Evolutionary conservation across 2,113 vertebrate genomes (phyloP).

Genomic region (Irena cyanogastra): DNA sequence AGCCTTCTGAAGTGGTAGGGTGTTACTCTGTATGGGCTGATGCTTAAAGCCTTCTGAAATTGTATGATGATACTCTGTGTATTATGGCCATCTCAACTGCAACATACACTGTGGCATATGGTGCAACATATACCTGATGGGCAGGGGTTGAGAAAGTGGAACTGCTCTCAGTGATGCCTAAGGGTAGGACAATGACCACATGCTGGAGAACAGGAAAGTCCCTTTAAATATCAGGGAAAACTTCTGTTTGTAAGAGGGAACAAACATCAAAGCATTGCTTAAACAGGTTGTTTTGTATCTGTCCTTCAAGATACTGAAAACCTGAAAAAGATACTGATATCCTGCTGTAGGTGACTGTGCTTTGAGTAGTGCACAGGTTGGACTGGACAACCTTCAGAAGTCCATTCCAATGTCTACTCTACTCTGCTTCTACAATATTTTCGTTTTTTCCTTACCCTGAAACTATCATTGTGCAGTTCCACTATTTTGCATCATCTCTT

Average conservation of each 20-base stretch:
- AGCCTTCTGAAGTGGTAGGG: too few species aligned
- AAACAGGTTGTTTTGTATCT: background rate
- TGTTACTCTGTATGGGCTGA: too few species aligned
- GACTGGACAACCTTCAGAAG: background rate
- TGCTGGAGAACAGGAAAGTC: background rate
- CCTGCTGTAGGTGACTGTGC: accelerated
- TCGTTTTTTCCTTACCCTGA: background rate
- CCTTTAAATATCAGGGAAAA: background rate
- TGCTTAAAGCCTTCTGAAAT: too few species aligned
- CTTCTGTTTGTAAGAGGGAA: background rate
- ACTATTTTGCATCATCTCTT: background rate
- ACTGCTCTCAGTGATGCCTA: background rate
- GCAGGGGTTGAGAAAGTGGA: background rate
- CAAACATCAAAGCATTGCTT: background rate
- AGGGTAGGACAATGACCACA: background rate
- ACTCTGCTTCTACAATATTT: background rate
- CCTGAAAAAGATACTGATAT: background rate
- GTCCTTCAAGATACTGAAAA: background rate
- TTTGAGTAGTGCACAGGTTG: background rate
- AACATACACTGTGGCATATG: too few species aligned
- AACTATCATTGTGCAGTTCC: background rate
- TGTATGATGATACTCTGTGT: too few species aligned
- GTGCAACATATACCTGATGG: too few species aligned
- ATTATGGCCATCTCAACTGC: too few species aligned
- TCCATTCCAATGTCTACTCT: background rate